These are phyloP conservation scores for Cyrtodaria siliqua DNA, from an alignment of 2,888 invertebrate genomes.

Conservation along the genomic window DNA sequence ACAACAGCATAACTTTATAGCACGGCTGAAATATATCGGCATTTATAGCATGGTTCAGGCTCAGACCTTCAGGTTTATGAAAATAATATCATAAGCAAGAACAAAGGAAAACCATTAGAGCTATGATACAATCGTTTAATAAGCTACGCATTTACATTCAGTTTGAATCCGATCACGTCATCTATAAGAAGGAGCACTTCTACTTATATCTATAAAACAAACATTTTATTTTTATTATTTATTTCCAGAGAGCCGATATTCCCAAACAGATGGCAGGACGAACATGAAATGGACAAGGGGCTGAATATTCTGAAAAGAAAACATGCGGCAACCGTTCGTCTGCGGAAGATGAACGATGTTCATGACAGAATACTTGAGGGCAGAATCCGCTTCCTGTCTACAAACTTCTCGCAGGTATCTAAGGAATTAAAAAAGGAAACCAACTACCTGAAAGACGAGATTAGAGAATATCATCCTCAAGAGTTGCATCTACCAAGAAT, in stretches of 20 bases:
- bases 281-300: conserved; percentile 63
- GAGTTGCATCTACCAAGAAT: conserved; percentile 29
- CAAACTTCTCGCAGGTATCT: conserved; percentile 46
- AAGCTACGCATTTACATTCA: neutral
- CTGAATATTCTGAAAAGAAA: conserved; percentile 59
- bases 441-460: conserved; percentile 58
- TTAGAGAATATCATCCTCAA: conserved; percentile 30
- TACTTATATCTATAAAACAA: too few relatives aligned
- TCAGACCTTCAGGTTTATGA: too few relatives aligned
- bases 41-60: too few relatives aligned
- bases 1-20: too few relatives aligned
- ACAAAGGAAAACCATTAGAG: too few relatives aligned
- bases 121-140: too few relatives aligned
- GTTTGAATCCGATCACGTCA: neutral
- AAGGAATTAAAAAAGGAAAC: conserved; percentile 63
- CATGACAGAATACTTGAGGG: conserved; percentile 54
- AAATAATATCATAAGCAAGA: too few relatives aligned
- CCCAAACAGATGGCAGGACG: conserved; percentile 48
- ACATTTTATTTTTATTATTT: neutral
- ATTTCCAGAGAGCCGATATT: conserved; percentile 43
- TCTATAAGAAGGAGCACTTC: too few relatives aligned
- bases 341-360: conserved; percentile 66
- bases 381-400: conserved; percentile 50
- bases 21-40: too few relatives aligned
- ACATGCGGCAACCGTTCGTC: conserved; percentile 59